These are phyloP conservation scores for Nephrotoma appendiculata DNA, from an alignment of 2,888 invertebrate species.

Conservation along the genomic window DNA sequence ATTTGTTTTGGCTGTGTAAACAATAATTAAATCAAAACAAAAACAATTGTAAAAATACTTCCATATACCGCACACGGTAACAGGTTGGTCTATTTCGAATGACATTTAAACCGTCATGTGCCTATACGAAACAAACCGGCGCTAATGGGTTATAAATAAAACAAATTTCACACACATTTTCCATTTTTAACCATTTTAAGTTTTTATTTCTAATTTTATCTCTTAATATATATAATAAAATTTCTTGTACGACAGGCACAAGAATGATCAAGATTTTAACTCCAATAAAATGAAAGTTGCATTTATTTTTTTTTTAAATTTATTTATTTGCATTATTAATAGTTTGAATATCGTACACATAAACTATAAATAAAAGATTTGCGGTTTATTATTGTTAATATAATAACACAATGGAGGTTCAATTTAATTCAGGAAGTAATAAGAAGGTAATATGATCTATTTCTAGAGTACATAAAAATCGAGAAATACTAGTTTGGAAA, in stretches of 20 bases:
- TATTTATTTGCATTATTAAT: not conserved
- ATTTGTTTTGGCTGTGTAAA: not conserved
- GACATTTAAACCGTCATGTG: not conserved
- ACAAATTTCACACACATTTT: not conserved
- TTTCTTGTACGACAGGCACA: not conserved
- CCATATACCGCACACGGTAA: not conserved
- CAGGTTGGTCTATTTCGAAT: not conserved
- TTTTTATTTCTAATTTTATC: not conserved
- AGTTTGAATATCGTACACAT: not conserved
- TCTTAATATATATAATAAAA: not conserved
- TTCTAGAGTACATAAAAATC: not conserved
- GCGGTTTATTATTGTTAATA: not conserved
- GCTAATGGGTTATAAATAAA: not conserved
- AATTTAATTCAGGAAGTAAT: not conserved
- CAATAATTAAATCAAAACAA: not conserved
- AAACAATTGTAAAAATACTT: not conserved
- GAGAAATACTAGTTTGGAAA: not conserved
- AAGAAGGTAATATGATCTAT: not conserved
- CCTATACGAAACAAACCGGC: not conserved
- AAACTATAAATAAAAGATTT: not conserved
- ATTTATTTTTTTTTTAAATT: not conserved
- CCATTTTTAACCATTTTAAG: not conserved
- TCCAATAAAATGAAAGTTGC: not conserved
- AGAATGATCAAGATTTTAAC: not conserved
- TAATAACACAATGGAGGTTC: not conserved